These are phyloP conservation scores for Tarsius wallacei DNA, from an alignment of 2,797 vertebrate genomes.

Conservation along the genomic window DNA sequence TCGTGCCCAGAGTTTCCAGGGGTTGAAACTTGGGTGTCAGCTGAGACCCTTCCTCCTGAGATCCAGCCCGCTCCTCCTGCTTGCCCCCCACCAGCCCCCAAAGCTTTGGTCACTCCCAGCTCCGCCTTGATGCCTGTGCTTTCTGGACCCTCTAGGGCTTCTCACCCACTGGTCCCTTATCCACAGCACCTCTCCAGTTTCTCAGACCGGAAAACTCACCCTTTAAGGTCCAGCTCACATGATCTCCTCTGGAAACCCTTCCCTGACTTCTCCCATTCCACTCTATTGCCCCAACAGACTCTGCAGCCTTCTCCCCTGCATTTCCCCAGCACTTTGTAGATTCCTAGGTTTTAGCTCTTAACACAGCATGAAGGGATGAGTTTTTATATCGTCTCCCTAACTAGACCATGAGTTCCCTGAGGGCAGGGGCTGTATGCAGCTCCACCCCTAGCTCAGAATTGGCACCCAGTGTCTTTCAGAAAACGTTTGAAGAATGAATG, in stretches of 20 bases:
- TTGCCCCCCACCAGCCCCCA: too few relatives aligned
- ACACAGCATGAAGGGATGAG: background rate
- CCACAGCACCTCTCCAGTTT: background rate
- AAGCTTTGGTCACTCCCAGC: background rate
- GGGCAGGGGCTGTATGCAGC: background rate
- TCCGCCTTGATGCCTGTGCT: background rate
- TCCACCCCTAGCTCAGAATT: background rate
- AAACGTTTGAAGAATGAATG: conserved; percentile 2
- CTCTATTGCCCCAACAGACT: background rate
- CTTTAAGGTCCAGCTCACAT: background rate
- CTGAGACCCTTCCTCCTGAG: background rate
- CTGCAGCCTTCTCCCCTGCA: background rate
- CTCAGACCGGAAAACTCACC: background rate
- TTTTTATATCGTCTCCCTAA: background rate
- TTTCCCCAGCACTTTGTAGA: background rate
- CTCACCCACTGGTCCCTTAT: background rate
- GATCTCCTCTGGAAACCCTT: background rate
- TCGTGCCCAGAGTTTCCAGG: background rate
- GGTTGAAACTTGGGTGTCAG: background rate
- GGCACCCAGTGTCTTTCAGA: background rate
- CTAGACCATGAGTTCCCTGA: conserved; percentile 59
- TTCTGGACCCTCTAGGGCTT: background rate
- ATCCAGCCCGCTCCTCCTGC: background rate
- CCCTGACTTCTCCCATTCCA: background rate
- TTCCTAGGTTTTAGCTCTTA: conserved; percentile 7